Conservation (phyloP, 2,888 invertebrate genomes). For the Oxytorus armatus region DNA sequence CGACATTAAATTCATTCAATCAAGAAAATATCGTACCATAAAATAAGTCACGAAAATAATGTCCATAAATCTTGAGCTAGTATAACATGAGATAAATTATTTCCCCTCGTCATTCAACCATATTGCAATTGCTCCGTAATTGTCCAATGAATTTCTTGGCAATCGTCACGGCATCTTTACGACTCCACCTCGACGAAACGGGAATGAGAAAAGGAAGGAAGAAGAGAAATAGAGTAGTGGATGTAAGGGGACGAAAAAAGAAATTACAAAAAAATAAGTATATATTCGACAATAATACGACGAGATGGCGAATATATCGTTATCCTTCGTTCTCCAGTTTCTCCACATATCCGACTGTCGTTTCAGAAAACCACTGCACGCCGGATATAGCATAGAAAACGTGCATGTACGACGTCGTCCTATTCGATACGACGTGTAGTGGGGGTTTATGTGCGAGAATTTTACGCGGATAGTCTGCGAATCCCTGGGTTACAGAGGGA, state of each 20-base stretch:
- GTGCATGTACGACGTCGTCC: conserved; percentile 49
- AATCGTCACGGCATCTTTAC: conserved; percentile 57
- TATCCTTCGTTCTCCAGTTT: conserved; percentile 53
- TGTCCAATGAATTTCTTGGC: conserved; percentile 67
- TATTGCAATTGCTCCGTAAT: conserved; percentile 65
- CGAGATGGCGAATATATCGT: conserved; percentile 49
- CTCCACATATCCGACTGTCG: conserved; percentile 59
- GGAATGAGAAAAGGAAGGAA: conserved; percentile 58
- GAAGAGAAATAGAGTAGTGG: conserved; percentile 32
- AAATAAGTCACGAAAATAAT: neutral
- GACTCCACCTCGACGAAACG: conserved; percentile 30
- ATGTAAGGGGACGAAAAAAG: conserved; percentile 7
- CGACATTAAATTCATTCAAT: neutral
- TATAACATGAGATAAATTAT: conserved; percentile 21
- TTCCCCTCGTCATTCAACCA: conserved; percentile 40
- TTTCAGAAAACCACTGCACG: conserved; percentile 65
- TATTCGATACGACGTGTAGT: conserved; percentile 60
- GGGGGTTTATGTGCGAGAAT: conserved; percentile 41
- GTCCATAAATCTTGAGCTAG: neutral
- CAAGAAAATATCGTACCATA: neutral
- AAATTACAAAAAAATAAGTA: no score
- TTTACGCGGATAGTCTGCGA: conserved; percentile 16
- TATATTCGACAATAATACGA: conserved; percentile 15
- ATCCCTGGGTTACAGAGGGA: conserved; percentile 2
- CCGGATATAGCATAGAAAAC: conserved; percentile 47